These are phyloP conservation scores for Ceryle rudis DNA, from an alignment of 2,797 vertebrate genomes.

Conservation along the genomic window DNA sequence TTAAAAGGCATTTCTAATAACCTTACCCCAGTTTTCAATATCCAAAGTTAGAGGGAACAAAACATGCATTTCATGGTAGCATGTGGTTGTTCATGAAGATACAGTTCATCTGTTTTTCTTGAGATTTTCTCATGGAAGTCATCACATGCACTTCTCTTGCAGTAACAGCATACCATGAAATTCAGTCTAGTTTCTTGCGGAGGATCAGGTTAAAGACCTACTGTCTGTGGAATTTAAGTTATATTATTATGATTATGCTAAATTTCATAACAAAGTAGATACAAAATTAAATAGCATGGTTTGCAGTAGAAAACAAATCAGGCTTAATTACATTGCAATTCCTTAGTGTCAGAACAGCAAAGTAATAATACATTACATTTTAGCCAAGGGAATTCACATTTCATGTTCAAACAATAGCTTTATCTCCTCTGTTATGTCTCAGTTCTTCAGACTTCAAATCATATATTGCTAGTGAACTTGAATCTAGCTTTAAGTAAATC, in stretches of 20 bases:
- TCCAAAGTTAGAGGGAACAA: neutral
- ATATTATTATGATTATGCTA: neutral
- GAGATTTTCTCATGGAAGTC: neutral
- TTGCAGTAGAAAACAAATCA: constrained; percentile 19
- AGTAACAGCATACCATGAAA: neutral
- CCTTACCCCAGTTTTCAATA: neutral
- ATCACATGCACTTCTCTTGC: neutral
- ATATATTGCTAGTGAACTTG: neutral
- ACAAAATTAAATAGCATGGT: neutral
- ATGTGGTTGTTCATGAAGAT: neutral
- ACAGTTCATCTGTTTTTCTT: neutral
- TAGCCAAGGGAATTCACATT: constrained; percentile 22
- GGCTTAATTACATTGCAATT: constrained; percentile 27
- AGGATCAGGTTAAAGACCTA: neutral
- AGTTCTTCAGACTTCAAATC: neutral
- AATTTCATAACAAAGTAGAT: neutral
- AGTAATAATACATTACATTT: neutral
- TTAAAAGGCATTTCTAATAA: neutral
- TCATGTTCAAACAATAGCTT: neutral
- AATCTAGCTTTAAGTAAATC: neutral
- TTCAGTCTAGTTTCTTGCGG: neutral
- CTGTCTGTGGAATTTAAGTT: neutral
- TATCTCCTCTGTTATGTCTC: neutral
- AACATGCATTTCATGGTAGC: neutral
- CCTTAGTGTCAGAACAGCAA: neutral